A percentile compares a stretch with the other conserved stretches of the same genome.
Evolutionary conservation across 53 echinoderm and acorn worm species (phyloP).

Genomic region (Stichopus horrens): DNA sequence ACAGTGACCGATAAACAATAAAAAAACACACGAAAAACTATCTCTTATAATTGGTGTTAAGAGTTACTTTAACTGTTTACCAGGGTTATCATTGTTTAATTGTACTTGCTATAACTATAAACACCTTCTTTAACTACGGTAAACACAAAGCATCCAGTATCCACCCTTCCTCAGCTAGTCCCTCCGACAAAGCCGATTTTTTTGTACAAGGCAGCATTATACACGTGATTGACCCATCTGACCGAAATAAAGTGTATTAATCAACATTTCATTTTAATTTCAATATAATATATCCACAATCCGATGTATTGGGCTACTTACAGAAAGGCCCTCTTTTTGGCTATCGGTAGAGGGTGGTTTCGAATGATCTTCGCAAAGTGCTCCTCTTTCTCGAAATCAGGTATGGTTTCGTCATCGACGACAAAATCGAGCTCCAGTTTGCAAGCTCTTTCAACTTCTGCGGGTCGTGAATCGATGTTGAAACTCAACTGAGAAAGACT

Average conservation of each 20-base stretch:
- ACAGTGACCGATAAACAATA: too few species aligned
- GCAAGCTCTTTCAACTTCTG: neutral
- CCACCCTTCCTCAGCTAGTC: too few species aligned
- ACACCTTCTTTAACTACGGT: too few species aligned
- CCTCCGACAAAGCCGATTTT: too few species aligned
- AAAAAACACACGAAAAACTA: too few species aligned
- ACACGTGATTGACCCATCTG: neutral
- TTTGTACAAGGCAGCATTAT: too few species aligned
- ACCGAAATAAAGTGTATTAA: neutral
- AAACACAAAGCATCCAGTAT: too few species aligned
- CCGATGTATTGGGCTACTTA: neutral
- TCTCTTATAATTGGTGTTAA: too few species aligned
- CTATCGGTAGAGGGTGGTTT: conserved; percentile 11
- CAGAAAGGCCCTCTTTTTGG: neutral
- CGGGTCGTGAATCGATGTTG: neutral
- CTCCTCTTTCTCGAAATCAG: neutral
- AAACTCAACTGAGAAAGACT: neutral
- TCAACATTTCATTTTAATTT: neutral
- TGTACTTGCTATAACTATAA: too few species aligned
- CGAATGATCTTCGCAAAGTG: conserved; percentile 9
- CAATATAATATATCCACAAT: neutral
- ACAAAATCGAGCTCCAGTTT: neutral
- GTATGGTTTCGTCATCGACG: neutral
- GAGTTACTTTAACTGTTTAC: too few species aligned
- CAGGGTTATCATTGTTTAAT: too few species aligned